A percentile compares a stretch with the other conserved stretches of the same genome.
phyloP scores from a whole-genome alignment of 2,888 invertebrate species.

The Micoletzkya japonica region DNA sequence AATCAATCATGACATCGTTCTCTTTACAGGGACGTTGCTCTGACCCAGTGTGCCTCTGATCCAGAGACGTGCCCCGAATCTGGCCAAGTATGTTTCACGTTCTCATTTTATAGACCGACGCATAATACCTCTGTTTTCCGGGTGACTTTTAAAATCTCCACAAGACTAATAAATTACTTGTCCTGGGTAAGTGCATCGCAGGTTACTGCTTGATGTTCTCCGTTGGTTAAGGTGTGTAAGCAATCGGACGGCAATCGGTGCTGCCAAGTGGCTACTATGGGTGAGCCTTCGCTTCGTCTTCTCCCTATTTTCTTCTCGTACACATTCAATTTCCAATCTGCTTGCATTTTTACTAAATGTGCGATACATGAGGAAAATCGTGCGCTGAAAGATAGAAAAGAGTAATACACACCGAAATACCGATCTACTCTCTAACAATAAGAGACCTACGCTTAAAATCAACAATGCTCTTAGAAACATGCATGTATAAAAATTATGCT shows the following conservation, averaged over 20 bases:
- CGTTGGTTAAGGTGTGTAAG: too few relatives aligned
- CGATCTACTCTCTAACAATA: neutral
- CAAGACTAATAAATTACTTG: too few relatives aligned
- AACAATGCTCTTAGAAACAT: too few relatives aligned
- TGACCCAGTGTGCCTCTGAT: slow-evolving; percentile 59
- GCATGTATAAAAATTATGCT: too few relatives aligned
- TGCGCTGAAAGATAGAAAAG: neutral
- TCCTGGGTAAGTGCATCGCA: too few relatives aligned
- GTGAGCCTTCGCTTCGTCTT: slow-evolving; percentile 30
- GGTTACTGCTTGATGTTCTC: too few relatives aligned
- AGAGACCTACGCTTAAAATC: neutral
- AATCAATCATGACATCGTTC: neutral
- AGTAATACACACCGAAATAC: too few relatives aligned
- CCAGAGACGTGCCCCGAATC: slow-evolving; percentile 55
- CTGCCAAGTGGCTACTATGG: slow-evolving; percentile 56
- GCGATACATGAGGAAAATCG: neutral
- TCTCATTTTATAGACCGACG: too few relatives aligned
- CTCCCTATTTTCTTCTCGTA: neutral
- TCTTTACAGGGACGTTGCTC: slow-evolving; percentile 45
- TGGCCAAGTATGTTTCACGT: slow-evolving; percentile 59
- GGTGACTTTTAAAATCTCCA: too few relatives aligned
- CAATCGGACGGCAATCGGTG: slow-evolving; percentile 60
- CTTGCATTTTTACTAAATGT: too few relatives aligned
- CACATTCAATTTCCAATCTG: neutral
- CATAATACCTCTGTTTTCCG: too few relatives aligned